phyloP scores from a whole-genome alignment of 2,113 vertebrate genomes.

The Ardeotis arabs region DNA sequence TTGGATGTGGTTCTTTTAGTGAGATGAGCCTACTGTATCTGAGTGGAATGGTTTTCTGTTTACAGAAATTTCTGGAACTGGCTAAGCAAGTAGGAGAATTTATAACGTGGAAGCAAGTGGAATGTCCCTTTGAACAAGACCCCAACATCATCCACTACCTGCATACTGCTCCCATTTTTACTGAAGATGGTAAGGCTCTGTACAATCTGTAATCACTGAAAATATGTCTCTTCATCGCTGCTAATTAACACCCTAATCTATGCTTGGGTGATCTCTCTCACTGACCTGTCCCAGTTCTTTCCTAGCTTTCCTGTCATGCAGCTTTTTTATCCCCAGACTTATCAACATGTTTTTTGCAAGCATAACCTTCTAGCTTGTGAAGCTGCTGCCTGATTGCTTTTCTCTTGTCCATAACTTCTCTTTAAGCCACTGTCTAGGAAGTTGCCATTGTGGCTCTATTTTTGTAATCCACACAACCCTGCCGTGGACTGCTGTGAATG shows the following conservation, averaged over 20 bases:
- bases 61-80: conserved; percentile 82
- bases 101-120: conserved; percentile 84
- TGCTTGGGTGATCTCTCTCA: not conserved
- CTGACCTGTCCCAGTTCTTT: not conserved
- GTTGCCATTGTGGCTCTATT: not conserved
- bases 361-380: not conserved
- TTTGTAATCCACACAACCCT: not conserved
- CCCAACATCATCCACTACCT: conserved; percentile 80
- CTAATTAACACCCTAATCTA: not conserved
- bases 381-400: not conserved
- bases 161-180: conserved; percentile 80
- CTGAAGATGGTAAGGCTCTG: conserved; percentile 78
- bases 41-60: not conserved
- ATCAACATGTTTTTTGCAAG: not conserved
- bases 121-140: conserved; percentile 82
- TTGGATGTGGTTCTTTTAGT: not conserved
- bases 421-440: not conserved
- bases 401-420: not conserved
- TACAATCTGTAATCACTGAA: not conserved
- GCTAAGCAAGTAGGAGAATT: conserved; percentile 84
- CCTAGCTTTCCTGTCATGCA: not conserved
- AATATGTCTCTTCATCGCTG: not conserved
- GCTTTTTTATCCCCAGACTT: not conserved
- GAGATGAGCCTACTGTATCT: not conserved
- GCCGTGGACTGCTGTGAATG: not conserved